Evolutionary conservation across 53 echinoderm and acorn worm species (phyloP).

Genomic region (Paracentrotus lividus): DNA sequence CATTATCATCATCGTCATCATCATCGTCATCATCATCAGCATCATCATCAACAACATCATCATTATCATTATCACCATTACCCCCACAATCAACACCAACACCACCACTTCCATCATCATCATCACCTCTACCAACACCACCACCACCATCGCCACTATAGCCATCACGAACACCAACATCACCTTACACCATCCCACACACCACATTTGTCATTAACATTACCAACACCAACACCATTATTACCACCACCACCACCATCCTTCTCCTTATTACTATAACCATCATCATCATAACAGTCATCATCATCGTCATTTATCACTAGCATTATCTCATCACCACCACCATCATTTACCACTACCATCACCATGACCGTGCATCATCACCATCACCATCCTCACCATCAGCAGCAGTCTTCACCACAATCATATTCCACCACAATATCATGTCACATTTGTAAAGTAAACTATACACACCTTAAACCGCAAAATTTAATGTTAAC

Average conservation of each 20-base stretch:
- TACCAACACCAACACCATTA: neutral
- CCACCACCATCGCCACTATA: neutral
- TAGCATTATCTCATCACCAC: neutral
- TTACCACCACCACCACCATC: neutral
- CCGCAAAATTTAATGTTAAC: no score
- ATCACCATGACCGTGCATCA: no score
- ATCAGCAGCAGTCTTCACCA: no score
- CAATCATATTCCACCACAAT: no score
- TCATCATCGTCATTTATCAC: neutral
- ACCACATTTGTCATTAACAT: neutral
- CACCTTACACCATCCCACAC: neutral
- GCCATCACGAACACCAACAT: neutral
- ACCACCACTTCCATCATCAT: neutral
- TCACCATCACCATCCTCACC: neutral
- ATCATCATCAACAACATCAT: neutral
- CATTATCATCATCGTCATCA: neutral
- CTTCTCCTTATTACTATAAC: neutral
- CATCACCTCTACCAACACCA: neutral
- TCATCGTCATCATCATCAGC: neutral
- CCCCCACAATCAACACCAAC: neutral
- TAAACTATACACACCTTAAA: no score
- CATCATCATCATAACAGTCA: neutral
- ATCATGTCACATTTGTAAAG: no score
- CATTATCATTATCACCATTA: neutral
- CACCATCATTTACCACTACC: neutral